Conservation (phyloP, 2,888 invertebrate genomes). For the Latrodectus elegans region DNA sequence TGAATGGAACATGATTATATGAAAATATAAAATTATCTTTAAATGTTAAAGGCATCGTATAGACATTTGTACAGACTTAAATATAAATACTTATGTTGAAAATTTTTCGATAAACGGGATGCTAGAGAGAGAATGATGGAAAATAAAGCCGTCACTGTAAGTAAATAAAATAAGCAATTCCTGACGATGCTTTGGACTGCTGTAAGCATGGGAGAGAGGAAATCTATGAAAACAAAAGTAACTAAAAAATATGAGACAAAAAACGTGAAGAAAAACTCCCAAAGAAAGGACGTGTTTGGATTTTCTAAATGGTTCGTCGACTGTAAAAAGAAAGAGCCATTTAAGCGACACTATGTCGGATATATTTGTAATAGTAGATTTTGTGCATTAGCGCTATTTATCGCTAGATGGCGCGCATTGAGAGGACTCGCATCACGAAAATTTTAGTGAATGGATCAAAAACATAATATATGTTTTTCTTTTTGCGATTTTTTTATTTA, state of each 20-base stretch:
- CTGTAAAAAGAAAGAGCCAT: slow-evolving; percentile 48
- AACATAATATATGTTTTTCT: neutral
- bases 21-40: too few relatives aligned
- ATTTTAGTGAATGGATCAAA: neutral
- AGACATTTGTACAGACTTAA: too few relatives aligned
- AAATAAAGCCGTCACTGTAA: too few relatives aligned
- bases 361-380: slow-evolving; percentile 10
- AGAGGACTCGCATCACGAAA: neutral
- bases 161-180: too few relatives aligned
- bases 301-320: slow-evolving; percentile 61
- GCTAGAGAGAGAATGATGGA: too few relatives aligned
- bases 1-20: too few relatives aligned
- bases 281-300: slow-evolving; percentile 51
- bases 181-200: too few relatives aligned
- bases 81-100: too few relatives aligned
- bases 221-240: neutral
- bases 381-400: slow-evolving; percentile 25
- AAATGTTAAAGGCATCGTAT: too few relatives aligned
- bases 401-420: slow-evolving; percentile 56
- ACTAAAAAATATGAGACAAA: neutral
- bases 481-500: neutral
- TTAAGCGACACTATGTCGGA: slow-evolving; percentile 59
- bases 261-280: slow-evolving; percentile 3
- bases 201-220: too few relatives aligned
- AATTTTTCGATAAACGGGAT: too few relatives aligned